Evolutionary conservation across 2,888 invertebrate genomes (phyloP), one percentile per base, ranked within the genome.

Genomic region (Phaedon cochleariae): DNA sequence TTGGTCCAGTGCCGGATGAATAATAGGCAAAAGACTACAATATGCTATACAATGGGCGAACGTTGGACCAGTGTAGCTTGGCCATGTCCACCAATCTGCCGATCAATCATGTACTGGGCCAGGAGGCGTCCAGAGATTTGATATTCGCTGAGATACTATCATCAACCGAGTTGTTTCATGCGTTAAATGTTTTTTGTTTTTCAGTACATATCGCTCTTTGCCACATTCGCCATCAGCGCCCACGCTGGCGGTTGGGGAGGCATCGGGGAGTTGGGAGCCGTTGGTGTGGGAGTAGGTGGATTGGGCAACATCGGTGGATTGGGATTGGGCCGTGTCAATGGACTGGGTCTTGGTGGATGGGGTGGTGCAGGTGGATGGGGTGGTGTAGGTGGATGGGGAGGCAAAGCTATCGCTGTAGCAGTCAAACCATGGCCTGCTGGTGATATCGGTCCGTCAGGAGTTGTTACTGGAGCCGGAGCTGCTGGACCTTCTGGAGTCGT

Each of bases 401-500:
- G 15, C 15, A 1, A 15, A 4, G 41, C 3, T 12, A 6, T 41
- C 15, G 15, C 15, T 2, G 41, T 41, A 15, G 41, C 15, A 15
- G 41, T 15, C 4, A 41, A 12, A 41, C 41, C n/a, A 41, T 41
- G 41, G 41, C 41, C 41, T 41, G 41, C 41, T 15, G 41, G 41
- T 15, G 41, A 41, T 41, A 41, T 41, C 6, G 41, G 41, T 4
- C 41, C 41, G 12, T 41, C 41, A n/a, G 41, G 41, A n/a, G 15
- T 41, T 15, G 64, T 64, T 21, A 59, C 54, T 12, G 65, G 61
- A 22, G 60, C 55, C 15, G 61, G 51, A 6, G 61, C 61, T 31
- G 61, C 51, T 20, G 61, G 61, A 29, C 61, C 57, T 5, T 45
- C 58, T 17, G 65, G 68, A 15, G 57, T 65, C n/a, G 65, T 65